Evolutionary conservation across 2,888 invertebrate species (phyloP), one percentile per base, ranked within the genome.

Genomic region (Subacronicta megacephala): DNA sequence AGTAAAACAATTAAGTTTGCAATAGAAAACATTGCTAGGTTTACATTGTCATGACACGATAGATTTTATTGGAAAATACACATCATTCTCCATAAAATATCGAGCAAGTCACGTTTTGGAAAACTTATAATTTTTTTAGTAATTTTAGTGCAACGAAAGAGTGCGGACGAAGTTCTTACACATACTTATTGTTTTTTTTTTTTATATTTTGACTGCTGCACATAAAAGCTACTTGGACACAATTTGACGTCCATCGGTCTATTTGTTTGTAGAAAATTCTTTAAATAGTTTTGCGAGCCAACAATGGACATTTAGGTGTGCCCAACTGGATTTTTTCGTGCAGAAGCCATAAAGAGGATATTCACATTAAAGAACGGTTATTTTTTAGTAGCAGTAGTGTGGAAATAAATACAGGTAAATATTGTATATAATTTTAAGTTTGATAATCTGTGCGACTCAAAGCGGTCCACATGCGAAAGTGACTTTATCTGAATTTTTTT

Each of bases 371-470:
- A 42, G 6, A 29, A 38, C 23, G 15, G 12, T 18, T 7, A 26
- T 36, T 16, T 40, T 38, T 43, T 47, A 33, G 40, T 62, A 38
- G 51, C 20, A 29, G 37, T 44, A n/a, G 4, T 54, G 36, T 38
- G 38, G 29, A 37, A 44, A 49, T 47, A 37, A 20, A 40, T 26
- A 52, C 18, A 65, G 49, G 41, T 51, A 55, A 54, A 43, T 57
- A 38, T 44, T 31, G 4, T 13, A 18, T 23, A 26, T 10, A 45
- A 45, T 18, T 16, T 17, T 41, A n/a, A n/a, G n/a, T 45, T 37
- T 18, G 12, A 45, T 47, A 12, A 41, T 7, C 7, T 31, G n/a
- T 23, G 43, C 31, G 51, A 46, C 45, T 38, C 7, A 35, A 17
- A n/a, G 7, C 20, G 26, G n/a, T 18, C 9, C 16, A 36, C 3